These are phyloP conservation scores for Mycetomoellerius zeteki DNA, from an alignment of 1,140 invertebrate species.

Conservation along the genomic window DNA sequence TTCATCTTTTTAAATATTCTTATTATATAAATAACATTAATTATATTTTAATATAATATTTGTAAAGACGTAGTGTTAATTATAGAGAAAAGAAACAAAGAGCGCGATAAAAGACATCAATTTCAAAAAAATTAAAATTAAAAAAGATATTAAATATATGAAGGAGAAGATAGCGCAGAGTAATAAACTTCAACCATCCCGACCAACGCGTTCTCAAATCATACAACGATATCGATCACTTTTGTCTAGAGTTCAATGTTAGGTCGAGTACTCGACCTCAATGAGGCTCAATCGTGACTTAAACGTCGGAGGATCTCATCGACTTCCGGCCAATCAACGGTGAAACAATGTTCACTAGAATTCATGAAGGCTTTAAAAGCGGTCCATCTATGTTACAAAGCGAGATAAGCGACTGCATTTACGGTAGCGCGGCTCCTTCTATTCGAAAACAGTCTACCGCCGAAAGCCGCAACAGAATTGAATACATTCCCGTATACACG, in stretches of 20 bases:
- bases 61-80: not conserved
- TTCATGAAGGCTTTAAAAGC: constrained; percentile 39
- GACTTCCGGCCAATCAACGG: constrained; percentile 63
- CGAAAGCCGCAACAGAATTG: constrained; percentile 22
- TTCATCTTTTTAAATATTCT: not conserved
- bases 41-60: not conserved
- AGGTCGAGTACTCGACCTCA: constrained; percentile 68
- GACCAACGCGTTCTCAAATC: not conserved
- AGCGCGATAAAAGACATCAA: not conserved
- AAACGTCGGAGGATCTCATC: constrained; percentile 60
- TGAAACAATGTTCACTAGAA: constrained; percentile 46
- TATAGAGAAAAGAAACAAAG: not conserved
- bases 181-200: not conserved
- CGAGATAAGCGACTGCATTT: constrained; percentile 17
- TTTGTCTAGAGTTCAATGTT: constrained; percentile 69
- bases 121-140: not conserved
- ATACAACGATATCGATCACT: constrained; percentile 44
- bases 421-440: not conserved
- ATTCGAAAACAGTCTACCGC: not conserved
- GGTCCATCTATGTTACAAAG: not conserved
- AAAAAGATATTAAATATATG: not conserved
- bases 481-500: not conserved
- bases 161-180: not conserved
- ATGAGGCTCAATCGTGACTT: constrained; percentile 69
- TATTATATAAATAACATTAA: not conserved